Conservation (phyloP, 2,113 vertebrate species). For the Leptobrachium leishanense region DNA sequence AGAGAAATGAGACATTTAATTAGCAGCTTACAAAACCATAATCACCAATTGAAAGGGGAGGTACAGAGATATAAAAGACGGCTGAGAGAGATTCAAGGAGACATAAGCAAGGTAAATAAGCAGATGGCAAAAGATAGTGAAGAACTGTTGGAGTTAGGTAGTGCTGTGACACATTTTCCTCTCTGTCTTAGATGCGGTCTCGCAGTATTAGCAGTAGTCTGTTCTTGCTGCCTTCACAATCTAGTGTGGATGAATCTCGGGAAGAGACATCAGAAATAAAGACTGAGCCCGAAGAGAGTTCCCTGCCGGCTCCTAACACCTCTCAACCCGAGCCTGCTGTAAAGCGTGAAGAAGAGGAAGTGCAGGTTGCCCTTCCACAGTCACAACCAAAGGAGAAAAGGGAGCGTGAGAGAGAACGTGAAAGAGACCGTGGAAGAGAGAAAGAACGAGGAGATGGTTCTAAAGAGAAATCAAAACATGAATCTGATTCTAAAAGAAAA, state of each 20-base stretch:
- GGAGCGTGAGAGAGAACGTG: slow-evolving; percentile 80
- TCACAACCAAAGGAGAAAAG: slow-evolving; percentile 71
- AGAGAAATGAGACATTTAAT: slow-evolving; percentile 96
- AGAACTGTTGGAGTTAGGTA: background rate
- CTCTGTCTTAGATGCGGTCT: slow-evolving; percentile 62
- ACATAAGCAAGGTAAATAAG: slow-evolving; percentile 82
- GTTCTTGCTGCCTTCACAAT: slow-evolving; percentile 86
- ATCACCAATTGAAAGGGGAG: slow-evolving; percentile 96
- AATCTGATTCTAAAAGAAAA: slow-evolving; percentile 77
- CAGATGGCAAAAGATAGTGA: background rate
- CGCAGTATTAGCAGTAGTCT: slow-evolving; percentile 79
- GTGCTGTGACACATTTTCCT: slow-evolving; percentile 5
- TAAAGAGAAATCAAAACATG: slow-evolving; percentile 81
- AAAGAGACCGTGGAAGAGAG: slow-evolving; percentile 79
- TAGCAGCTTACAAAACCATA: slow-evolving; percentile 95
- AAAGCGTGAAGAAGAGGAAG: slow-evolving; percentile 58
- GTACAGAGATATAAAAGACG: slow-evolving; percentile 89
- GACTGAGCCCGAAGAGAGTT: slow-evolving; percentile 75
- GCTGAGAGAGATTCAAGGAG: slow-evolving; percentile 85
- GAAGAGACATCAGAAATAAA: slow-evolving; percentile 84
- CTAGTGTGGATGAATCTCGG: slow-evolving; percentile 87
- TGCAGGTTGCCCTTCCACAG: background rate
- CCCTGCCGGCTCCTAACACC: slow-evolving; percentile 60
- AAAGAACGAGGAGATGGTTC: slow-evolving; percentile 66
- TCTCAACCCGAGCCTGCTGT: slow-evolving; percentile 61